Percentiles rank a stretch among this genome's conserved stretches.
These are phyloP conservation scores for Drosophila repleta DNA, from an alignment of 1,140 invertebrate species.

Conservation along the genomic window DNA sequence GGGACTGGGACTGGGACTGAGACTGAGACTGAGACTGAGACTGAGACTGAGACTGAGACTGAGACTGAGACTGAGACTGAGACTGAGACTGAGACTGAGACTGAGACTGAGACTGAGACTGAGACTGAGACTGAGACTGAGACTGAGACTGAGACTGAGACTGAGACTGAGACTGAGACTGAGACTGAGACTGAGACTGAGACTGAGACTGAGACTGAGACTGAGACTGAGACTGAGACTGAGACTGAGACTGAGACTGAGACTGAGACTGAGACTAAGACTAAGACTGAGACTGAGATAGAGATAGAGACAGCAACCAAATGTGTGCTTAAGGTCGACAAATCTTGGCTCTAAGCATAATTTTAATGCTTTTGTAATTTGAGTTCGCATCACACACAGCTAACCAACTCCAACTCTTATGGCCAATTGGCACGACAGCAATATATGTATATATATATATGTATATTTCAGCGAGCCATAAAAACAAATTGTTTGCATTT, in stretches of 20 bases:
- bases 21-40: neutral
- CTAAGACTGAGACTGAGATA: too few relatives aligned
- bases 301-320: too few relatives aligned
- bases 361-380: slow-evolving; percentile 7
- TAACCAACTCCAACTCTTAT: slow-evolving; percentile 18
- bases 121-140: neutral
- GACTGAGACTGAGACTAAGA: neutral
- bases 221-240: too few relatives aligned
- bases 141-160: too few relatives aligned
- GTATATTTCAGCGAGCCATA: slow-evolving; percentile 2
- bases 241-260: too few relatives aligned
- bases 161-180: neutral
- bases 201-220: too few relatives aligned
- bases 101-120: too few relatives aligned
- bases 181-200: too few relatives aligned
- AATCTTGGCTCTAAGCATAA: neutral
- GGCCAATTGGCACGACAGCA: slow-evolving; percentile 41
- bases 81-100: too few relatives aligned
- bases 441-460: neutral
- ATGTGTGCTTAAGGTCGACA: too few relatives aligned
- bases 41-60: too few relatives aligned
- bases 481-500: slow-evolving; percentile 44
- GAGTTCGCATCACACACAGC: slow-evolving; percentile 24
- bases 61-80: neutral
- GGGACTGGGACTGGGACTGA: too few relatives aligned